phyloP scores from a whole-genome alignment of 1,140 invertebrate species.

The Varroa destructor region DNA sequence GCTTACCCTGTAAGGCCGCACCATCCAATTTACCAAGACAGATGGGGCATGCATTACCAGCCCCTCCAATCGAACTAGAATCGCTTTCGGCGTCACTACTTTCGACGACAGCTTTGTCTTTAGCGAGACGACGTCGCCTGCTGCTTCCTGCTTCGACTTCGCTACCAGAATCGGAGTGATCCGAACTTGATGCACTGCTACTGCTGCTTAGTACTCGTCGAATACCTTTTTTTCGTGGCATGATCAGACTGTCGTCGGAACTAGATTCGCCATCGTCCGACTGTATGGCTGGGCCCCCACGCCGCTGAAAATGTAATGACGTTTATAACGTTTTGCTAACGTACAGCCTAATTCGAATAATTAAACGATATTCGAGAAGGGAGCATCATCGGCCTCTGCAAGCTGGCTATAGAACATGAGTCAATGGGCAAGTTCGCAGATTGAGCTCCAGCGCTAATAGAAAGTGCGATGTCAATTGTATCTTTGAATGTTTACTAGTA shows the following conservation, averaged over 20 bases:
- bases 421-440: not conserved
- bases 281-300: conserved; percentile 57
- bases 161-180: not conserved
- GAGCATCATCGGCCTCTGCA: not conserved
- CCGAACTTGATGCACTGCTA: not conserved
- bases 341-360: not conserved
- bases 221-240: conserved; percentile 4
- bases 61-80: conserved; percentile 10
- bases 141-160: not conserved
- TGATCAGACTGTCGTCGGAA: conserved; percentile 19
- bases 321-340: not conserved
- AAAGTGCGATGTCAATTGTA: not conserved
- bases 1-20: not conserved
- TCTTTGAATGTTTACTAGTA: not conserved
- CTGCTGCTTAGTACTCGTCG: not conserved
- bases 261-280: conserved; percentile 55
- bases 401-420: not conserved
- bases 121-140: not conserved
- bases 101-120: not conserved
- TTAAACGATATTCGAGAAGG: not conserved
- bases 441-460: not conserved
- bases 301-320: not conserved
- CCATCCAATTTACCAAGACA: conserved; percentile 12
- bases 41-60: not conserved
- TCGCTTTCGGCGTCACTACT: conserved; percentile 25